A percentile compares a stretch with the other conserved stretches of the same genome.
Evolutionary conservation across 2,113 vertebrate species (phyloP).

Genomic region (Aspiorhynchus laticeps): DNA sequence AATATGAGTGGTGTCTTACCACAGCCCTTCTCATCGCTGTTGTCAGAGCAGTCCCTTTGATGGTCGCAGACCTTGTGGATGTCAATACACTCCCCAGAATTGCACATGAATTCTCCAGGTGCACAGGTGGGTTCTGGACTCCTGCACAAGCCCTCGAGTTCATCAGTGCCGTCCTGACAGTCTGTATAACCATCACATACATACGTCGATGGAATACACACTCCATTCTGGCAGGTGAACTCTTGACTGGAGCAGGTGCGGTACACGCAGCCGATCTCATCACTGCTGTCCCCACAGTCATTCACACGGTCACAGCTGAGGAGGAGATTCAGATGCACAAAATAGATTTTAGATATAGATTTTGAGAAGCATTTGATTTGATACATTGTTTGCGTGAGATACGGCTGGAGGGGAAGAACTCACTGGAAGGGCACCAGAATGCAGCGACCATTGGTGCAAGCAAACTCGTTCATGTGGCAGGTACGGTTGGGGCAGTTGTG

Average conservation of each 20-base stretch:
- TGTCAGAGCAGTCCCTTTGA: slow-evolving; percentile 87
- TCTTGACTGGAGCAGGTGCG: slow-evolving; percentile 82
- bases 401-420: slow-evolving; percentile 79
- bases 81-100: slow-evolving; percentile 88
- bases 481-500: slow-evolving; percentile 90
- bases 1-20: slow-evolving; percentile 77
- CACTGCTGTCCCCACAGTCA: slow-evolving; percentile 95
- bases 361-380: neutral
- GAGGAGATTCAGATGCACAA: neutral
- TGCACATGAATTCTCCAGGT: slow-evolving; percentile 87
- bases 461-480: slow-evolving; percentile 86
- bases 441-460: slow-evolving; percentile 90
- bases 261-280: slow-evolving; percentile 89
- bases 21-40: slow-evolving; percentile 96
- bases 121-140: slow-evolving; percentile 85
- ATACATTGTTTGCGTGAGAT: slow-evolving; percentile 56
- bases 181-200: slow-evolving; percentile 93
- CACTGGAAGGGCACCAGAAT: slow-evolving; percentile 75
- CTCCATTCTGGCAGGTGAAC: slow-evolving; percentile 95
- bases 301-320: slow-evolving; percentile 91
- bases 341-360: neutral
- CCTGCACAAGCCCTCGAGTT: slow-evolving; percentile 84
- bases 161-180: slow-evolving; percentile 93
- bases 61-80: slow-evolving; percentile 85
- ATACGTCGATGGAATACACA: slow-evolving; percentile 83